A percentile compares a stretch with the other conserved stretches of the same genome.
Conservation (phyloP, 2,797 vertebrate species). For the Ambastaia sidthimunki region DNA sequence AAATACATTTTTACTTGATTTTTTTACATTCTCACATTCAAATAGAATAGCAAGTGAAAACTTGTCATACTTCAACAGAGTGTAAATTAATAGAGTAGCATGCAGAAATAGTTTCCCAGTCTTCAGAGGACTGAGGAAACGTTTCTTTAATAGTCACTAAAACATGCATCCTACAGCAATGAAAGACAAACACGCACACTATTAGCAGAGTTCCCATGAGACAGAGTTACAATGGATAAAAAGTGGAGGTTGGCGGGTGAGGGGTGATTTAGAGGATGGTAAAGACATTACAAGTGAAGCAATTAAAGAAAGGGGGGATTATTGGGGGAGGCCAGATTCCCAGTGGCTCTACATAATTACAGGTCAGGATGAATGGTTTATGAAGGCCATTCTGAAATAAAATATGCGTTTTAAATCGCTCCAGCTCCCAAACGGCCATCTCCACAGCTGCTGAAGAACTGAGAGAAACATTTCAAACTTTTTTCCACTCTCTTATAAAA, state of each 20-base stretch:
- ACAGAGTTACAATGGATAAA: slow-evolving; percentile 52
- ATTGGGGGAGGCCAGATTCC: slow-evolving; percentile 66
- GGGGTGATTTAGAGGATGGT: slow-evolving; percentile 51
- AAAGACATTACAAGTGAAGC: slow-evolving; percentile 51
- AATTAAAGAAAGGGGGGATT: slow-evolving; percentile 61
- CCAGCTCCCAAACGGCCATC: slow-evolving; percentile 24
- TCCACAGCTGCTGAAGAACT: slow-evolving; percentile 40
- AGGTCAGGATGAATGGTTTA: slow-evolving; percentile 67
- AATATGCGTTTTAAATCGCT: slow-evolving; percentile 68
- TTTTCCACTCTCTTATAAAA: slow-evolving; percentile 57
- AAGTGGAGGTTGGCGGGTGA: slow-evolving; percentile 38
- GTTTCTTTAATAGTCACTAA: slow-evolving; percentile 53
- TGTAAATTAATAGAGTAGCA: neutral
- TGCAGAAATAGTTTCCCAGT: neutral
- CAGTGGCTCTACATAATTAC: slow-evolving; percentile 75
- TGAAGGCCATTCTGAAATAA: slow-evolving; percentile 67
- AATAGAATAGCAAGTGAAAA: neutral
- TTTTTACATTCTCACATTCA: too few relatives aligned
- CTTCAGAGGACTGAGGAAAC: slow-evolving; percentile 11
- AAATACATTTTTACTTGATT: neutral
- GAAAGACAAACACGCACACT: slow-evolving; percentile 62
- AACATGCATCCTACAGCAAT: slow-evolving; percentile 56
- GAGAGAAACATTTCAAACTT: slow-evolving; percentile 43
- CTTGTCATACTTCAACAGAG: slow-evolving; percentile 1
- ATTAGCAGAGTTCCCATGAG: slow-evolving; percentile 60